Evolutionary conservation across 2,888 invertebrate genomes (phyloP), one percentile per base, ranked within the genome.

Genomic region (Clistopyga incitator): DNA sequence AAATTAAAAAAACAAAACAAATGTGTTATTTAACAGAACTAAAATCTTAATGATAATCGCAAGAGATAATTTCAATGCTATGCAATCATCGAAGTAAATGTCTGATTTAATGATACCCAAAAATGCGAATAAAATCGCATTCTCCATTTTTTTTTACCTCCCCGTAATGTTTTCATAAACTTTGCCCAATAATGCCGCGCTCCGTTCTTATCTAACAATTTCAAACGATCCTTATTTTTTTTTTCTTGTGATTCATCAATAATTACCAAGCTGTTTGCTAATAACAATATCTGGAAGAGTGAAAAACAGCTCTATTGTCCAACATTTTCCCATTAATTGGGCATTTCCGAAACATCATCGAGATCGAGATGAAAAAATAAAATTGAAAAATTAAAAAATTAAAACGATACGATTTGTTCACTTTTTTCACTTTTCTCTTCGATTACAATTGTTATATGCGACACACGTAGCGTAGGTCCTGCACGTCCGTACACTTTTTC

Each of bases 371-470:
- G 3, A 4, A 70, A 81, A 76, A 38, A n/a, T n/a, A n/a, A n/a
- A n/a, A n/a, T n/a, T n/a, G 82, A 79, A 88, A 79, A 87, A 87
- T 23, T 61, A 81, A 74, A 78, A 72, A 56, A 25, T 67, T 42
- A 47, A 42, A 61, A 34, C 38, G 64, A 64, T 64, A 64, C 10
- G 18, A 18, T 20, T 64, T 38, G 45, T 45, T 38, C 70, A 45
- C 56, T 67, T 15, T 81, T 13, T 15, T 54, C 50, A 20, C 15
- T 38, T 38, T 38, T 38, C n/a, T 38, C 25, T 47, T 23, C 34
- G 29, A 52, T 75, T 52, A 47, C 47, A 50, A 52, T 61, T 74
- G 42, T 61, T 29, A 34, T 29, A 47, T 29, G 61, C 61, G 20
- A 74, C 67, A 67, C 67, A 47, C 45, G 23, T 67, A 29, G 61